These are phyloP conservation scores for Pseudorasbora parva DNA, from an alignment of 2,113 vertebrate species.

Conservation along the genomic window DNA sequence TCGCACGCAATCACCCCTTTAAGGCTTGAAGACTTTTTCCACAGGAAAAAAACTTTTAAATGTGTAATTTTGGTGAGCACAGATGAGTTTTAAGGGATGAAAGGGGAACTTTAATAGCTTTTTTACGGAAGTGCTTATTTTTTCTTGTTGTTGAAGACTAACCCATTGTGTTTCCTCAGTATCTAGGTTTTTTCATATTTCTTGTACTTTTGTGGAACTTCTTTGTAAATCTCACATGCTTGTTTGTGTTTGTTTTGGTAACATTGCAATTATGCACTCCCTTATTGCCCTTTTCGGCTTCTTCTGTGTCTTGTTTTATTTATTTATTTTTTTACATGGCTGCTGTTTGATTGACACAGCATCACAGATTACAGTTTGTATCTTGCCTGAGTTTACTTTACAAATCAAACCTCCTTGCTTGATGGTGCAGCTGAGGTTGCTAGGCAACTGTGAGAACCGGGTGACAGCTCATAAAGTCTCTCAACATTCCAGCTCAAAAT, in stretches of 20 bases:
- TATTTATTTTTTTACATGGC: conserved; percentile 51
- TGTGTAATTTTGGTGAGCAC: no score
- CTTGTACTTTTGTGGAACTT: background rate
- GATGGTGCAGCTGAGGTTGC: conserved; percentile 71
- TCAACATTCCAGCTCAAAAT: conserved; percentile 55
- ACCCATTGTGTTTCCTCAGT: background rate
- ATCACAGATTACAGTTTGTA: conserved; percentile 63
- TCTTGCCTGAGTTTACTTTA: conserved; percentile 70
- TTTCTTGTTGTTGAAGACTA: background rate
- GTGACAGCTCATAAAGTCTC: conserved; percentile 69
- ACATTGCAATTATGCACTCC: conserved; percentile 36
- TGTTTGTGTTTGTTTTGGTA: conserved; percentile 38
- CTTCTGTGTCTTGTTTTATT: conserved; percentile 1
- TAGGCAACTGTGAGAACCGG: conserved; percentile 76
- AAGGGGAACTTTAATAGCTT: no score
- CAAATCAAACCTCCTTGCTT: conserved; percentile 71
- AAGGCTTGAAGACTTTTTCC: no score
- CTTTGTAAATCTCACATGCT: background rate
- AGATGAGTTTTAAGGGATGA: no score
- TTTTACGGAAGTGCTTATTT: background rate
- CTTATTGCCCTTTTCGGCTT: conserved; percentile 1
- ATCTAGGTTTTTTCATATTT: background rate
- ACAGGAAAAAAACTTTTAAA: no score
- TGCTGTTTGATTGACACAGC: conserved; percentile 69
- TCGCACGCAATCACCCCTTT: no score